Conservation (phyloP, 1,140 invertebrate genomes). For the Paraescarpia echinospica region DNA sequence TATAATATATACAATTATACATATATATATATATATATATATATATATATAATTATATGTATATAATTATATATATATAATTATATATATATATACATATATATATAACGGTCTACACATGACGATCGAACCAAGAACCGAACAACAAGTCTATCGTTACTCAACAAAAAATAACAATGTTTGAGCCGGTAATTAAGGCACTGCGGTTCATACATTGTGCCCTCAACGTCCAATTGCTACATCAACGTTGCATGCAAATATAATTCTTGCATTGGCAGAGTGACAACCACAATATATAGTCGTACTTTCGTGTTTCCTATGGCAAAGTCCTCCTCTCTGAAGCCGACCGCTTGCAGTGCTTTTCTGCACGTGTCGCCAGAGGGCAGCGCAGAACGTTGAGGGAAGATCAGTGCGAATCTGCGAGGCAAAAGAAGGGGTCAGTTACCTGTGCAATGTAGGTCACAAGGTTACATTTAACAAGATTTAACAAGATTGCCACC, state of each 20-base stretch:
- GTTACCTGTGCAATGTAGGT: neutral
- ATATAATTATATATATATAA: too few species aligned
- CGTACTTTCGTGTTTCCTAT: neutral
- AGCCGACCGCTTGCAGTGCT: neutral
- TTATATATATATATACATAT: neutral
- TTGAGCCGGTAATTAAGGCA: neutral
- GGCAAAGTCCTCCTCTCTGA: neutral
- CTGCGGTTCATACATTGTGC: neutral
- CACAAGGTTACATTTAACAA: neutral
- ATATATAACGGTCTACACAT: too few species aligned
- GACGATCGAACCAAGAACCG: too few species aligned
- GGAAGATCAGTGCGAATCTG: neutral
- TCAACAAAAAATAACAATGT: too few species aligned
- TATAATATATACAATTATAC: too few species aligned
- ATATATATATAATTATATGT: too few species aligned
- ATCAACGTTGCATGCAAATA: neutral
- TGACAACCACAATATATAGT: neutral
- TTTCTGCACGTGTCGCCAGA: neutral
- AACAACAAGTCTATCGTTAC: too few species aligned
- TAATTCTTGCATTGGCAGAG: neutral
- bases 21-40: too few species aligned
- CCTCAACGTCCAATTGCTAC: neutral
- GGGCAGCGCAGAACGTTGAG: neutral
- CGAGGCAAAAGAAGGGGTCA: neutral
- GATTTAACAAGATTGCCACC: too few species aligned